Evolutionary conservation across 2,797 vertebrate species (phyloP), one percentile per base, ranked within the genome.

Genomic region (Ptychobarbus kaznakovi): DNA sequence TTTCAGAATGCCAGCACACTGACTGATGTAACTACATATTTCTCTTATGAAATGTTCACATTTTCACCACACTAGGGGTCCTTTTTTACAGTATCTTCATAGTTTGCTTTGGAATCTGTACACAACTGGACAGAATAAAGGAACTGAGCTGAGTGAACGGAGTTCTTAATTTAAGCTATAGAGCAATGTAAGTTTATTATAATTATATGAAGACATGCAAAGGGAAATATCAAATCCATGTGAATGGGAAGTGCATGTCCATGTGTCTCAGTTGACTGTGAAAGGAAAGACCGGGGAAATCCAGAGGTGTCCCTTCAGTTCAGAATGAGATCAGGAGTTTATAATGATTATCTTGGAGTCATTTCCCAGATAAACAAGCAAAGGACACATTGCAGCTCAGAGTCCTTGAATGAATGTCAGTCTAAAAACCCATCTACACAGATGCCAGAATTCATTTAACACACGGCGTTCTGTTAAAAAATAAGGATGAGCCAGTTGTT

Each of bases 1-100:
- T 90, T 92, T 68, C 42, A 88, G 88, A 89, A 85, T 68, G 63
- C 49, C 80, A 89, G 58, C 25, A 49, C n/a, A 88, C 86, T 88
- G 66, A 42, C 82, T 65, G 46, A 85, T 42, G 83, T 76, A 81
- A 86, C 80, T 83, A 86, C 68, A 68, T 84, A 76, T 83, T 69
- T 38, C 16, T 49, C 46, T 58, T 79, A 65, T 16, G n/a, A 35
- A 49, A 69, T 8, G 16, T 32, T 78, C n/a, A 58, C 82, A 58
- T 44, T 78, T 69, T 49, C 3, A 66, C 38, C 3, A 42, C 69
- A 32, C 38, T 22, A 73, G 18, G 35, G 69, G 40, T 74, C 25
- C 7, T 44, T 74, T 69, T 53, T 46, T 46, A 20, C 13, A 49
- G 28, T 18, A 51, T n/a, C 12, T 63, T 22, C 51, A 22, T 32